phyloP scores from a whole-genome alignment of 2,797 vertebrate species.

The Darevskia nairensis region DNA sequence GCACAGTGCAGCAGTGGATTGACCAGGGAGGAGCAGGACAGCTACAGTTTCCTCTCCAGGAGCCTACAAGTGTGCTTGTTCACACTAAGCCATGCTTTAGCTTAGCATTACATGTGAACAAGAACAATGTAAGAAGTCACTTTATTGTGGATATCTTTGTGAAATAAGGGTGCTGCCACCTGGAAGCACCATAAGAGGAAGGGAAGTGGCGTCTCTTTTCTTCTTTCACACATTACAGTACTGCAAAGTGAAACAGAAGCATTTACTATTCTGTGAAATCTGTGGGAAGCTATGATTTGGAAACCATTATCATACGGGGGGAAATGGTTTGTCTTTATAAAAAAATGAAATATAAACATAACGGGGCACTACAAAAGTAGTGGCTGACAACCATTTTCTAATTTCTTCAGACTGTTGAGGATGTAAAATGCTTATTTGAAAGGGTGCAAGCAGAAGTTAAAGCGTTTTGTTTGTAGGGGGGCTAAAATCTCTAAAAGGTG shows the following conservation, averaged over 20 bases:
- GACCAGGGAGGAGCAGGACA: no score
- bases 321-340: not conserved
- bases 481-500: not conserved
- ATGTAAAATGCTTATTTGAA: not conserved
- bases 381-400: not conserved
- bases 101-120: no score
- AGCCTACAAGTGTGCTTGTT: no score
- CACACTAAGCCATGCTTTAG: no score
- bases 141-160: no score
- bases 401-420: constrained; percentile 3
- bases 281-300: not conserved
- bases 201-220: not conserved
- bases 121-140: not conserved
- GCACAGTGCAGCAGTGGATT: no score
- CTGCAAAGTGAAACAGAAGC: constrained; percentile 2
- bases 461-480: not conserved
- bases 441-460: not conserved
- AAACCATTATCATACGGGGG: not conserved
- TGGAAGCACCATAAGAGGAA: not conserved
- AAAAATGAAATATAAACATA: no score
- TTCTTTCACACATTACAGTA: not conserved
- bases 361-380: no score
- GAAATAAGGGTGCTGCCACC: no score
- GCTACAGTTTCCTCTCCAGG: no score
- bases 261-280: constrained; percentile 17